These are phyloP conservation scores for Panonychus citri DNA, from an alignment of 1,140 invertebrate species.

Conservation along the genomic window DNA sequence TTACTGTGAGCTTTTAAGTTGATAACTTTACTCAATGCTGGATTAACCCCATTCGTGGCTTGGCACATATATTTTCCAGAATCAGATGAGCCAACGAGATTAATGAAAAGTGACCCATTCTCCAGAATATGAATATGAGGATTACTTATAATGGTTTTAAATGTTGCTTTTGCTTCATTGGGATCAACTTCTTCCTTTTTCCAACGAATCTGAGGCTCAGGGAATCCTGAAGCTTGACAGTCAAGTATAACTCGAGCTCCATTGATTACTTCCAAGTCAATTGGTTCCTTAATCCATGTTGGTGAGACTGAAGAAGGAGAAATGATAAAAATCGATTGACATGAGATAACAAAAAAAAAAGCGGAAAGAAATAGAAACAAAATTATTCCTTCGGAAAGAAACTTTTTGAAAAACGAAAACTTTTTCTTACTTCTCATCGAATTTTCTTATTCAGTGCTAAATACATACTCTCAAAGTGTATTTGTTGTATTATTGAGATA, in stretches of 20 bases:
- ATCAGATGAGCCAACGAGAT: constrained; percentile 20
- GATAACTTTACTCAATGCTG: not conserved
- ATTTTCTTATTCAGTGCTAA: too few relatives aligned
- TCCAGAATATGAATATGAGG: constrained; percentile 20
- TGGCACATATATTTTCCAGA: constrained; percentile 14
- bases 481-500: too few relatives aligned
- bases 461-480: too few relatives aligned
- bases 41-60: not conserved
- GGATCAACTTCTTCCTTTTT: constrained; percentile 10
- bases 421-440: too few relatives aligned
- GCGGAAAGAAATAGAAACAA: too few relatives aligned
- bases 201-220: constrained; percentile 64
- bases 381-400: too few relatives aligned
- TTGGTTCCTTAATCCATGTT: constrained; percentile 65
- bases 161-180: not conserved
- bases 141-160: constrained; percentile 16
- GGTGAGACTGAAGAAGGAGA: constrained; percentile 31
- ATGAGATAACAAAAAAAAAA: too few relatives aligned
- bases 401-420: too few relatives aligned
- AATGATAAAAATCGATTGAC: too few relatives aligned
- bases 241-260: constrained; percentile 59
- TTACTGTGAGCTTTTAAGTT: not conserved
- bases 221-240: constrained; percentile 74
- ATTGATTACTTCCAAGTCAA: constrained; percentile 58
- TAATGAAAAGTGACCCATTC: constrained; percentile 25